Percentiles rank a stretch among this genome's conserved stretches.
Conservation (phyloP, 1,140 invertebrate species). For the Limonius californicus region DNA sequence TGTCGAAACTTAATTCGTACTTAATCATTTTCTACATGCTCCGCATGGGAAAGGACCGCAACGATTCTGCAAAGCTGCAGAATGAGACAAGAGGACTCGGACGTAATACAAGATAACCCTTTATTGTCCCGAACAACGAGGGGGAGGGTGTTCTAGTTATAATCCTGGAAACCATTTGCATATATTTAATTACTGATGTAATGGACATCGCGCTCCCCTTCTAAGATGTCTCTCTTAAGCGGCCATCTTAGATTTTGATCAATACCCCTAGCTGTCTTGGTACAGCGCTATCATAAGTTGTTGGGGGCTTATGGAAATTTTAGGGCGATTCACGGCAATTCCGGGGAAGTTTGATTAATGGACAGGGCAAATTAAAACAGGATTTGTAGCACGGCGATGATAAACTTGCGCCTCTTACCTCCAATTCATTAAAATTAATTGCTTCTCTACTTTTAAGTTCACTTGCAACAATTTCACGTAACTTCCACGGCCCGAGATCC, state of each 20-base stretch:
- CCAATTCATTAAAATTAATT: too few species aligned
- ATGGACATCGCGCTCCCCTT: conserved; percentile 22
- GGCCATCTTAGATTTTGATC: conserved; percentile 35
- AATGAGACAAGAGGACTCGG: background rate
- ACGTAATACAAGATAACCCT: conserved; percentile 1
- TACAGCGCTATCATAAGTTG: background rate
- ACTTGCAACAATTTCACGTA: too few species aligned
- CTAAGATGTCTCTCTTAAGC: conserved; percentile 30
- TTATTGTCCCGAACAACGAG: conserved; percentile 11
- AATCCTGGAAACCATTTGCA: conserved; percentile 37
- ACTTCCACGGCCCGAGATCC: too few species aligned
- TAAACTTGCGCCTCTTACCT: too few species aligned
- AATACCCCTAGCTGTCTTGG: conserved; percentile 18
- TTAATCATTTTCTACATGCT: background rate
- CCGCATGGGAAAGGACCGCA: background rate
- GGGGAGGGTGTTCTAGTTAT: conserved; percentile 23
- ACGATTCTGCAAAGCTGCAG: background rate
- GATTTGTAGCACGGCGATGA: too few species aligned
- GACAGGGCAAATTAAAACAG: too few species aligned
- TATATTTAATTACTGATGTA: conserved; percentile 37
- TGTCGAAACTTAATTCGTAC: conserved; percentile 8
- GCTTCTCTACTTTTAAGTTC: too few species aligned
- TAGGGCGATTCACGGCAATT: too few species aligned
- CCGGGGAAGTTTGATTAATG: too few species aligned
- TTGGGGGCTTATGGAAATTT: too few species aligned